Conservation (phyloP, 2,797 vertebrate species). For the Rhyacichthys aspro region DNA sequence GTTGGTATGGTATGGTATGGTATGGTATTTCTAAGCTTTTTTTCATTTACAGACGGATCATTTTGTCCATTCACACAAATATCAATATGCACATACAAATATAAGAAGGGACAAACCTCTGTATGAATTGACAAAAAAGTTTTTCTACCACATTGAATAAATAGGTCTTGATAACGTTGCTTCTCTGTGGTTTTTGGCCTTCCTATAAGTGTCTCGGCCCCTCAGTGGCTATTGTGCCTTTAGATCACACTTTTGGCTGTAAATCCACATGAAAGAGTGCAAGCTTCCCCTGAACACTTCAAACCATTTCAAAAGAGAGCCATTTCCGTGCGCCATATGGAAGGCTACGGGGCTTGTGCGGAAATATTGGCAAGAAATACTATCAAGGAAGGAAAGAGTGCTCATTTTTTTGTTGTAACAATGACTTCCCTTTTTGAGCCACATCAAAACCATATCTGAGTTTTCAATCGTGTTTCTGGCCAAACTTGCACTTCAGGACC, state of each 20-base stretch:
- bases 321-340: slow-evolving; percentile 48
- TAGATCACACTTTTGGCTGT: slow-evolving; percentile 51
- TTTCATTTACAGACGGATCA: no score
- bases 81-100: no score
- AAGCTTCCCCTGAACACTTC: slow-evolving; percentile 46
- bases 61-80: no score
- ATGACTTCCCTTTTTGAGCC: slow-evolving; percentile 39
- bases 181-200: slow-evolving; percentile 30
- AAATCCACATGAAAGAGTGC: slow-evolving; percentile 55
- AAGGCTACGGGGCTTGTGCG: slow-evolving; percentile 28
- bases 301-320: slow-evolving; percentile 37
- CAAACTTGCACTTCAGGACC: slow-evolving; percentile 52
- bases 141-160: no score
- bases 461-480: slow-evolving; percentile 48
- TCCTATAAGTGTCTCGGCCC: slow-evolving; percentile 36
- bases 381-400: slow-evolving; percentile 39
- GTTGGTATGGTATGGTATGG: no score
- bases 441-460: slow-evolving; percentile 54
- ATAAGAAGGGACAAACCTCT: no score
- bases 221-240: slow-evolving; percentile 31
- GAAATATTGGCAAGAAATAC: slow-evolving; percentile 48
- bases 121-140: no score
- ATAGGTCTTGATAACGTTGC: slow-evolving; percentile 34
- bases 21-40: no score
- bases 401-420: slow-evolving; percentile 43